Percentiles rank a stretch among this genome's conserved stretches.
Conservation (phyloP, 92 coral and sea anemone species). For the Micromussa lordhowensis region DNA sequence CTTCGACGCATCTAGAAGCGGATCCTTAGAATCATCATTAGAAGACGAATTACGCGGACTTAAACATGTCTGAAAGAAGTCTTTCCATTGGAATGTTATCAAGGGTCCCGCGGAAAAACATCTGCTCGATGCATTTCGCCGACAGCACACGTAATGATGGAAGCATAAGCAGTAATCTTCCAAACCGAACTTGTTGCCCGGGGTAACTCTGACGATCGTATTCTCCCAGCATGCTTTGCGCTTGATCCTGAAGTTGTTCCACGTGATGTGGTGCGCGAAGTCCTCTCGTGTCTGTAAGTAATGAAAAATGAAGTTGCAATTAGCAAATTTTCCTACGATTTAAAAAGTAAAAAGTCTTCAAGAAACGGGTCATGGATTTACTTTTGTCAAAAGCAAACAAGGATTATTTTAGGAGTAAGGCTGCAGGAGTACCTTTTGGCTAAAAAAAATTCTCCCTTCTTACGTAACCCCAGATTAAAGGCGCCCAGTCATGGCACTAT, state of each 20-base stretch:
- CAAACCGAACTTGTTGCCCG: constrained; percentile 86
- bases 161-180: constrained; percentile 82
- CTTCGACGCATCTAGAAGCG: neutral
- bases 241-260: constrained; percentile 97
- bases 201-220: constrained; percentile 91
- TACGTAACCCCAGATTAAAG: no score
- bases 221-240: constrained; percentile 99
- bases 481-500: no score
- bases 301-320: neutral
- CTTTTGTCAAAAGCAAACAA: no score
- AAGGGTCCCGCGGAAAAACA: constrained; percentile 94
- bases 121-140: constrained; percentile 83
- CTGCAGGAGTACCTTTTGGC: no score
- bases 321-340: neutral
- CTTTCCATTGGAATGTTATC: constrained; percentile 91
- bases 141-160: constrained; percentile 82
- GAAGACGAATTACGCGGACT: constrained; percentile 48
- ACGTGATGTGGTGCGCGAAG: constrained; percentile 92
- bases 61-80: constrained; percentile 91
- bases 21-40: neutral
- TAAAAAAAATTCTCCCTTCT: no score
- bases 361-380: no score
- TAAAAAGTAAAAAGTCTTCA: no score
- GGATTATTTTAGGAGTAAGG: no score
- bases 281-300: constrained; percentile 78